phyloP scores from a whole-genome alignment of 2,888 invertebrate genomes.

The Ophion costatus region DNA sequence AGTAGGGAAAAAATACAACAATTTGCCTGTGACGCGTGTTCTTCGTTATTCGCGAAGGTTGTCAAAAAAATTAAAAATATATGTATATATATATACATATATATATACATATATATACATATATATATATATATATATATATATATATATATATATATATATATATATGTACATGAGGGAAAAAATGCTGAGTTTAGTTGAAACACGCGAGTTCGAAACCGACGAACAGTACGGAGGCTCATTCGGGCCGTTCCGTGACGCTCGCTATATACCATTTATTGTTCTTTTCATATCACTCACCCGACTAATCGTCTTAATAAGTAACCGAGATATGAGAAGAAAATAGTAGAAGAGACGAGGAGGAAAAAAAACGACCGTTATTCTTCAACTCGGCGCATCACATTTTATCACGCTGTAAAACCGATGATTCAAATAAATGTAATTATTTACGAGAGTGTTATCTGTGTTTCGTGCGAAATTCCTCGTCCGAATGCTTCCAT shows the following conservation, averaged over 20 bases:
- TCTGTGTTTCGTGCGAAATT: neutral
- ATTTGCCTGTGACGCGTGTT: conserved; percentile 61
- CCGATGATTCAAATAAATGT: conserved; percentile 80
- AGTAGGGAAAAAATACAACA: conserved; percentile 33
- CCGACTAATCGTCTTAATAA: conserved; percentile 81
- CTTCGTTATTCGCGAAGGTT: conserved; percentile 8
- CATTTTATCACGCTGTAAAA: conserved; percentile 80
- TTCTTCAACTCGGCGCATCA: conserved; percentile 80
- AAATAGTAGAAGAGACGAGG: conserved; percentile 67
- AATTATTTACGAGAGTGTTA: conserved; percentile 75
- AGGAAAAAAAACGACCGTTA: conserved; percentile 65
- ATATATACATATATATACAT: neutral
- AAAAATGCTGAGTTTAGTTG: conserved; percentile 48
- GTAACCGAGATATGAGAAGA: conserved; percentile 73
- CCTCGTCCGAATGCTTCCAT: too few relatives aligned
- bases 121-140: neutral
- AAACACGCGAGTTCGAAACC: conserved; percentile 56
- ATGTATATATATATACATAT: neutral
- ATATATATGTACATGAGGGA: neutral
- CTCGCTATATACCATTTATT: conserved; percentile 75
- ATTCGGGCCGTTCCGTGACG: conserved; percentile 68
- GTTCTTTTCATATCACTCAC: conserved; percentile 78
- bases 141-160: neutral
- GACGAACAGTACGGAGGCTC: conserved; percentile 69
- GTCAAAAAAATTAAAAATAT: conserved; percentile 46